These are phyloP conservation scores for Rhabdomys dilectus DNA, from an alignment of 2,113 vertebrate species.

Conservation along the genomic window DNA sequence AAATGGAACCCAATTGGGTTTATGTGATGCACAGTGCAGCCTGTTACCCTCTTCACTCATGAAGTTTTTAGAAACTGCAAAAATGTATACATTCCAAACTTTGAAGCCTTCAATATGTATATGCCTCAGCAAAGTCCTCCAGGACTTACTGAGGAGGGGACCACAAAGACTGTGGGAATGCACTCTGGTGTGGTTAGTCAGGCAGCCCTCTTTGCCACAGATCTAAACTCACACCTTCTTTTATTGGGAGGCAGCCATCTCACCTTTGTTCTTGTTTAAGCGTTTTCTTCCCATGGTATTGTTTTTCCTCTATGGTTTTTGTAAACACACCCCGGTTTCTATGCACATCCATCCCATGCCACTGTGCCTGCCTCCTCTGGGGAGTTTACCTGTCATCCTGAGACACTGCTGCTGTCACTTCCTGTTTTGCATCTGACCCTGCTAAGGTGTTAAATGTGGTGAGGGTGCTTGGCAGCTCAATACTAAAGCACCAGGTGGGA, in stretches of 20 bases:
- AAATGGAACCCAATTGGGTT: accelerated
- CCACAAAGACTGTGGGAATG: not conserved
- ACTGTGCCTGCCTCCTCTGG: not conserved
- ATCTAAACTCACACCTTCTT: not conserved
- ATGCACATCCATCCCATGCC: not conserved
- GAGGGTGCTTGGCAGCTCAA: not conserved
- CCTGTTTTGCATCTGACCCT: not conserved
- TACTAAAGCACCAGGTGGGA: not conserved
- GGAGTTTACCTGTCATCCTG: conserved; percentile 46
- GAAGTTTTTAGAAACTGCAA: not conserved
- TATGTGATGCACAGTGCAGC: accelerated
- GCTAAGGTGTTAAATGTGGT: not conserved
- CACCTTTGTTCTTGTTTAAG: not conserved
- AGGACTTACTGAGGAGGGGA: not conserved
- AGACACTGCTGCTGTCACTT: not conserved
- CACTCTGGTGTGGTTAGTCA: too few relatives aligned
- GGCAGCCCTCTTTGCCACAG: not conserved
- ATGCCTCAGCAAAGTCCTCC: not conserved
- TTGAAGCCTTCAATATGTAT: not conserved
- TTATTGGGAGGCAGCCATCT: not conserved
- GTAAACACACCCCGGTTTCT: not conserved
- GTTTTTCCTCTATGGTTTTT: not conserved
- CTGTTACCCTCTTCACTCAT: not conserved
- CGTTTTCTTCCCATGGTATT: not conserved
- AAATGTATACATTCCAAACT: not conserved